Base-by-base conservation (phyloP, 2,797 vertebrate species). In the Jordanella pulchra region DNA sequence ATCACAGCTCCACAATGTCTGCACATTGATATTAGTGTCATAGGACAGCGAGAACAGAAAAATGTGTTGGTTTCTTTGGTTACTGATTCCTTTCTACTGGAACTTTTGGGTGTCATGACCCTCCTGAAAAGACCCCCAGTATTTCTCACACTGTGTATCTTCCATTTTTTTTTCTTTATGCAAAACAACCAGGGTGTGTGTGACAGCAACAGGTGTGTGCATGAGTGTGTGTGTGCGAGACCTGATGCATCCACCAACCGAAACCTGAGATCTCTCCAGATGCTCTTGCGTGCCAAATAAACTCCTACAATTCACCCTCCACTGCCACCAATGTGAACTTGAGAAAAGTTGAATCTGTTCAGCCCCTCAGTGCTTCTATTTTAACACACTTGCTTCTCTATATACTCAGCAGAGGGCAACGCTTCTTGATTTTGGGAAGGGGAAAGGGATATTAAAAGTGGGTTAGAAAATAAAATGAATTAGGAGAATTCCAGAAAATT, bases 301-400 rank as follows among this genome's bases (percentile, higher is more conserved):
- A 94, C 93, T 90, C 85, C 85, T 84, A 77, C 88, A 86, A 90
- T 84, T 91, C 90, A 87, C 85, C 88, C 85, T 45, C 73, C 75
- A 21, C 86, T 90, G 89, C 89, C 90, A 92, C 91, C 85, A 86
- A 94, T 89, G 90, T 92, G 93, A 94, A 94, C 92, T 94, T 93
- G 89, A 94, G 92, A 94, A 93, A 94, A 94, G 92, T 92, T 93
- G 94, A 93, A 93, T 91, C 84, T 87, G 86, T 86, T 92, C 82
- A 82, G 91, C 87, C 81, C 87, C 83, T 89, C 87, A 85, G 84
- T 65, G 71, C 73, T 82, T 87, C 92, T 94, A 94, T 93, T 94
- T 94, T 93, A 76, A 93, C 85, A 68, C 73, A 13, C 87, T 81
- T 67, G 86, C 80, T 73, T 71, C 87, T 84, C 89, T 87, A n/a